Evolutionary conservation across 2,888 invertebrate species (phyloP), one percentile per base, ranked within the genome.

Genomic region (Bedellia somnulentella): DNA sequence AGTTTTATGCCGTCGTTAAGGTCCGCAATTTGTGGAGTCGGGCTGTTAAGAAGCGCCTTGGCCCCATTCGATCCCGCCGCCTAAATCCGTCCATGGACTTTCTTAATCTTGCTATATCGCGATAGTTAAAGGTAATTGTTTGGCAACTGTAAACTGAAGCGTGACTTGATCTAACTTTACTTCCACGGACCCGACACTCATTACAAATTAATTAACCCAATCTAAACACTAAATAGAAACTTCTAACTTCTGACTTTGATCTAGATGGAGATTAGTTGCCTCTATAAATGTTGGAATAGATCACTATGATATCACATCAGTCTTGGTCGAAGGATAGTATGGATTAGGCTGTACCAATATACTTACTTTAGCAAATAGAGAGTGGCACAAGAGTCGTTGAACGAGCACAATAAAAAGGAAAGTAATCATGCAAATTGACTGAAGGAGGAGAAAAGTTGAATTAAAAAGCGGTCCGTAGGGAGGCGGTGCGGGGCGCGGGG

Each of bases 381-480:
- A 24, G 15, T 27, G 26, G 12, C 11, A 15, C 24, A 47, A 44
- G 27, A 43, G 44, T 14, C 44, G 35, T 29, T 37, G 35, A 42
- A 46, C 52, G 44, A 48, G 59, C 57, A 58, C 66, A 71, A 73
- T 73, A 71, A 75, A 76, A 75, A 66, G 58, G 66, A 71, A 70
- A 73, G 75, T 73, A 73, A 76, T 76, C 76, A 76, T 75, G 76
- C 75, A 76, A 76, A 76, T 76, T 70, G 70, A 55, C 49, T 25
- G 51, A 54, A 50, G 60, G 56, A 47, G 56, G 50, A 64, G 57
- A 60, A 64, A 73, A 71, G 76, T 73, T 71, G 75, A 76, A 76
- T 76, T 76, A 75, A 75, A 73, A 71, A 67, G 59, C 60, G 58
- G 60, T 57, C 54, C 49, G 45, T 39, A 24, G 44, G 33, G 38